These are phyloP conservation scores for Ceryle rudis DNA, from an alignment of 2,797 vertebrate genomes.

Conservation along the genomic window DNA sequence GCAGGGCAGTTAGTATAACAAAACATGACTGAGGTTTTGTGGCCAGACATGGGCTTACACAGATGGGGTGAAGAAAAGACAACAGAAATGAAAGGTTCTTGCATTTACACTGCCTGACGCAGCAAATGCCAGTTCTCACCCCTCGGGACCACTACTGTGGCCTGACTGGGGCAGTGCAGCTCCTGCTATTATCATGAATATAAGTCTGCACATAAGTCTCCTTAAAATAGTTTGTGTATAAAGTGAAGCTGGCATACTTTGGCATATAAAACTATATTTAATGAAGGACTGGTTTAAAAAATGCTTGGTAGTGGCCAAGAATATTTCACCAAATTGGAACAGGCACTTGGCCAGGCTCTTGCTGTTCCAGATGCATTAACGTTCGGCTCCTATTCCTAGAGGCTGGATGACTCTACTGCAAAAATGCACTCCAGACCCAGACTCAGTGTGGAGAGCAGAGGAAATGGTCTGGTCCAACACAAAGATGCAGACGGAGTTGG, in stretches of 20 bases:
- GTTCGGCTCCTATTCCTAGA: not conserved
- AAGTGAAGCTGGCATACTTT: conserved; percentile 1
- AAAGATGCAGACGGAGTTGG: not conserved
- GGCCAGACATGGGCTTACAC: not conserved
- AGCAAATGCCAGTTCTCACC: not conserved
- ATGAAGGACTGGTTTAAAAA: conserved; percentile 17
- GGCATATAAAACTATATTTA: not conserved
- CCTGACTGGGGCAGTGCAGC: not conserved
- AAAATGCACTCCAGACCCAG: not conserved
- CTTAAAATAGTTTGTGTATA: not conserved
- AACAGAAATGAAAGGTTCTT: not conserved
- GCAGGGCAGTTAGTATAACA: not conserved
- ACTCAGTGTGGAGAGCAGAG: not conserved
- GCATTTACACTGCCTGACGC: not conserved
- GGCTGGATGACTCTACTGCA: not conserved
- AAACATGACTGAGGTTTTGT: not conserved
- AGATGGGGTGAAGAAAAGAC: not conserved
- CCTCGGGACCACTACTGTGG: fast-evolving
- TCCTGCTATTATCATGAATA: not conserved
- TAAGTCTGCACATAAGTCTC: not conserved
- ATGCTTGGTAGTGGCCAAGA: conserved; percentile 20
- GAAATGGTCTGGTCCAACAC: not conserved
- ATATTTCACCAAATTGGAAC: conserved; percentile 54
- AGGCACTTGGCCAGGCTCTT: not conserved
- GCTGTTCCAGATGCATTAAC: not conserved